Evolutionary conservation across 1,140 invertebrate species (phyloP), one percentile per base, ranked within the genome.

Genomic region (Gryllus bimaculatus): DNA sequence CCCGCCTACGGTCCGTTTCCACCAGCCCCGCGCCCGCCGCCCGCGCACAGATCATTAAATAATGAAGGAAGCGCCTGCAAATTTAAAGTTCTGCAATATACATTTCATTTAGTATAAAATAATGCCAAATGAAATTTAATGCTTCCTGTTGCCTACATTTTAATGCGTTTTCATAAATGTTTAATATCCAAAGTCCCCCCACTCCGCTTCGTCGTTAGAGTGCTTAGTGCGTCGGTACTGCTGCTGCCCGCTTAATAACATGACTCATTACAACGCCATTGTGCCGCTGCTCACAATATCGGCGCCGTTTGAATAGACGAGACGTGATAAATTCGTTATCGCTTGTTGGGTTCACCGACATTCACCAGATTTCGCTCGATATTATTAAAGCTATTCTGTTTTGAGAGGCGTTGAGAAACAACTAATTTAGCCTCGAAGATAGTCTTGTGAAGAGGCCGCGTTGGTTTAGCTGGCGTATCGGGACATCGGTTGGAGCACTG

Each of bases 61-160:
- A 66, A 66, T 66, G 54, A 66, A 66, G 54, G 54, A 66, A 66
- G 54, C 54, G 54, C 10, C 54, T 66, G 54, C 10, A 66, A 66
- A 66, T 66, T 66, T 66, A 66, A 66, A 3, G 54, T 66, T 18
- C 10, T 66, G 54, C 54, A 66, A 66, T 66, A 66, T 66, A 66
- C 54, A 66, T 66, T 66, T 66, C 54, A 66, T 66, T 66, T 66
- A 66, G 54, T 66, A 66, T 66, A 66, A 66, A 66, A 66, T 66
- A 66, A 66, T 66, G 54, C 54, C 54, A 66, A 66, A 66, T 66
- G 54, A 66, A 66, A 66, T 66, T 66, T 66, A 66, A 66, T 66
- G 54, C 54, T 66, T 66, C 54, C 54, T 66, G 10, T 66, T 66
- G 54, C 54, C 10, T 13, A 66, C 54, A 66, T 66, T 66, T 66